A percentile compares a stretch with the other conserved stretches of the same genome.
phyloP scores from a whole-genome alignment of 2,888 invertebrate genomes.

The Heliconius sara region DNA sequence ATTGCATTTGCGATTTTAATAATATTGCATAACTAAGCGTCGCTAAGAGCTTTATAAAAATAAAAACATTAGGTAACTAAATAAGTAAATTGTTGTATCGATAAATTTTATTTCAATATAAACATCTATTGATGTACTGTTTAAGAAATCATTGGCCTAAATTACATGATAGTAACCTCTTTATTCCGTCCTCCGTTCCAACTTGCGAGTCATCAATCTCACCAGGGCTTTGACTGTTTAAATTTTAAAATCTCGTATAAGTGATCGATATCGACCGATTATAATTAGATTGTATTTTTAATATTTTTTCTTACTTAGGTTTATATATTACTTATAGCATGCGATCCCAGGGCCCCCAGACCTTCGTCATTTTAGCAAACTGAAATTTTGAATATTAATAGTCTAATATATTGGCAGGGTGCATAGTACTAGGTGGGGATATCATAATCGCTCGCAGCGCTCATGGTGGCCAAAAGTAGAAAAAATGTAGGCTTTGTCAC shows the following conservation, averaged over 20 bases:
- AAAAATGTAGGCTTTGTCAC: too few relatives aligned
- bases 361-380: too few relatives aligned
- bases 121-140: not conserved
- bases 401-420: too few relatives aligned
- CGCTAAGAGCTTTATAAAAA: not conserved
- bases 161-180: not conserved
- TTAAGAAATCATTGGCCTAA: not conserved
- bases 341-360: too few relatives aligned
- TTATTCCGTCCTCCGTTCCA: not conserved
- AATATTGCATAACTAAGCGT: not conserved
- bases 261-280: not conserved
- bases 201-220: conserved; percentile 10
- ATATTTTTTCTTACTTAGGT: not conserved
- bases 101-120: not conserved
- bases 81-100: not conserved
- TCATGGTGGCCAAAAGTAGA: too few relatives aligned
- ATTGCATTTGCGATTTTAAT: not conserved
- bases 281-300: not conserved
- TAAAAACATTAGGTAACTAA: not conserved
- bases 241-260: not conserved
- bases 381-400: too few relatives aligned
- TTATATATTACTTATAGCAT: not conserved
- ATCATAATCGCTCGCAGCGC: too few relatives aligned
- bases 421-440: too few relatives aligned
- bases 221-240: not conserved